Evolutionary conservation across 2,113 vertebrate genomes (phyloP).

Genomic region (Corythaeola cristata): DNA sequence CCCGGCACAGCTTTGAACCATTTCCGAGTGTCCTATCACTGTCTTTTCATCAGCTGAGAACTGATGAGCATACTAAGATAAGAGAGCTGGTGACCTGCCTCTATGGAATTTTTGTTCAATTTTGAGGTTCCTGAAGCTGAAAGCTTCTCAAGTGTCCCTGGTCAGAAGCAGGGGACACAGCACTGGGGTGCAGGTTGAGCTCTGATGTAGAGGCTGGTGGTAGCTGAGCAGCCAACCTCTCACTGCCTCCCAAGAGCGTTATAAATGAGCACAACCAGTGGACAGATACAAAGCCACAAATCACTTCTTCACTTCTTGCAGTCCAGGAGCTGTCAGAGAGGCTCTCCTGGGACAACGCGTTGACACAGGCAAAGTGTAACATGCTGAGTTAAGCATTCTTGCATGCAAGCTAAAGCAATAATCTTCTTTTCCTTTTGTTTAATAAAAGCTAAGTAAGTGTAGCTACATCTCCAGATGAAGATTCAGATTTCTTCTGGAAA

Average conservation of each 20-base stretch:
- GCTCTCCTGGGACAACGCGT: not conserved
- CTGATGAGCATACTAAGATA: accelerated
- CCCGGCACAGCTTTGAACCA: no score
- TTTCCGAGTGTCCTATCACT: not conserved
- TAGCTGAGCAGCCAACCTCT: not conserved
- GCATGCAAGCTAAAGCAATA: not conserved
- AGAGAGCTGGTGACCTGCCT: not conserved
- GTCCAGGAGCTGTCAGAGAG: not conserved
- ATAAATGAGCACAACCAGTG: not conserved
- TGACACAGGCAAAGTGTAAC: not conserved
- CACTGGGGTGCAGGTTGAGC: not conserved
- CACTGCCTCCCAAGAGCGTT: not conserved
- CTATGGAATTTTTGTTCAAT: not conserved
- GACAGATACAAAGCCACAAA: not conserved
- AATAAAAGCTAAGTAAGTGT: not conserved
- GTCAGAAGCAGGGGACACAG: not conserved
- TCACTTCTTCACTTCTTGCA: not conserved
- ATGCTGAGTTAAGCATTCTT: not conserved
- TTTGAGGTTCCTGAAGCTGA: not conserved
- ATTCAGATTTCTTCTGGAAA: not conserved
- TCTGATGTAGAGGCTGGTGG: not conserved
- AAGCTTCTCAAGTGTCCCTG: not conserved
- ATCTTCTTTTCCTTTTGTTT: not conserved
- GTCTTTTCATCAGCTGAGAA: not conserved
- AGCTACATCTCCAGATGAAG: not conserved